Base-by-base conservation (phyloP, 2,888 invertebrate genomes). In the Amphimallon solstitiale region DNA sequence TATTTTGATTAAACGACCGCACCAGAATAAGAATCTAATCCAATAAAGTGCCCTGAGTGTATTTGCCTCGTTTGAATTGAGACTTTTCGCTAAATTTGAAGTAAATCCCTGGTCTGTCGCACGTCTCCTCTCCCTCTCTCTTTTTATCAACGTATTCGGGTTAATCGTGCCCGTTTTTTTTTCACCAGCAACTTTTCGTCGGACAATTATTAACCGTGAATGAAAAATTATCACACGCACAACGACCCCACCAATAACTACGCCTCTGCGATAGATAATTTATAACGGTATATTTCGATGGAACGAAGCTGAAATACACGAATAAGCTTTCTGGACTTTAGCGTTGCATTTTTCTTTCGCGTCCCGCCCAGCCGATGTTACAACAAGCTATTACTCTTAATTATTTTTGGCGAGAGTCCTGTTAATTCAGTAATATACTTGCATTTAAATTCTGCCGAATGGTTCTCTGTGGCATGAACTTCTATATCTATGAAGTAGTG, bases 181-280 rank as follows among this genome's bases (percentile, higher is more conserved):
- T 2, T 29, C 29, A 9, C 9, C 29, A 29, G 29, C 29, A 29
- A 29, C 29, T 29, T 40, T 38, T 38, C 37, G n/a, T n/a, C 38
- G 23, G 12, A n/a, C 56, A 40, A 56, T 56, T 56, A 56, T 40
- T 40, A 40, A 56, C 35, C 51, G 51, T 51, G 51, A 51, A 51
- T 51, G 51, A 51, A 51, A 51, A 34, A 51, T 51, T 51, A 51
- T 51, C 51, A 17, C 35, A 34, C 23, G 35, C 7, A 5, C 29
- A 1, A 29, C 2, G 2, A 9, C 9, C 29, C 29, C 29, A 29
- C 29, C 29, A 5, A 5, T 5, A 1, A 29, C 29, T 29, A 29
- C 29, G 29, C 29, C 29, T 7, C 29, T 29, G 29, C 29, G 29
- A 29, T 29, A 29, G 2, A 29, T 29, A 29, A 29, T 29, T 29